Base-by-base conservation (phyloP, 2,113 vertebrate genomes). In the Periophthalmus modestus region DNA sequence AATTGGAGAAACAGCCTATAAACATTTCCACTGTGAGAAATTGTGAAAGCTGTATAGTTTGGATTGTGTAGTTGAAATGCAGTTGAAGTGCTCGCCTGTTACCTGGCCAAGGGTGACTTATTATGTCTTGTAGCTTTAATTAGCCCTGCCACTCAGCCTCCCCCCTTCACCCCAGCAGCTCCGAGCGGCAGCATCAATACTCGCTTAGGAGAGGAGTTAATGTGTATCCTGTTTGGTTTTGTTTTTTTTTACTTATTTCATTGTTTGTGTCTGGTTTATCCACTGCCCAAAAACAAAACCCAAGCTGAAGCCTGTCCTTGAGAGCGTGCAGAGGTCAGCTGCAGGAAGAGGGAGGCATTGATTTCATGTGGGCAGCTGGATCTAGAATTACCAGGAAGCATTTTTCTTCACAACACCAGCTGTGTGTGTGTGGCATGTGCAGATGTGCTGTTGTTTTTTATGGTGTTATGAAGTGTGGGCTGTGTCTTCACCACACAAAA, bases 301-400 rank as follows among this genome's bases (percentile, higher is more conserved):
- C 7, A n/a, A n/a, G 14, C 2, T 71, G 28, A 21, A 33, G 7
- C 46, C 57, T 24, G 23, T 16, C 46, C 33, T 66, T 19, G 36
- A 12, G 46, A 4, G 5, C 18, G 14, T 62, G 39, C 24, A 2
- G 71, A 78, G 71, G 71, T 72, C 75, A 10, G 19, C 52, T 72
- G 6, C 74, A 79, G 77, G 75, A 68, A 33, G 21, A 47, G 15
- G 48, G 5, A 46, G 59, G 54, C 14, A 81, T 70, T 67, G 78
- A 83, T 84, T 78, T 67, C 71, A n/a, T 6, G 50, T 47, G 61
- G 23, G 62, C 33, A 18, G 12, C 47, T 52, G 69, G 1, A 9
- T 66, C 23, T 48, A 36, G 69, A 68, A 72, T 76, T 82, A 69
- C 62, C 46, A 58, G 48, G n/a, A 34, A 34, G 63, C 63, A 62